These are phyloP conservation scores for Cynocephalus volans DNA, from an alignment of 2,113 vertebrate species.

Conservation along the genomic window DNA sequence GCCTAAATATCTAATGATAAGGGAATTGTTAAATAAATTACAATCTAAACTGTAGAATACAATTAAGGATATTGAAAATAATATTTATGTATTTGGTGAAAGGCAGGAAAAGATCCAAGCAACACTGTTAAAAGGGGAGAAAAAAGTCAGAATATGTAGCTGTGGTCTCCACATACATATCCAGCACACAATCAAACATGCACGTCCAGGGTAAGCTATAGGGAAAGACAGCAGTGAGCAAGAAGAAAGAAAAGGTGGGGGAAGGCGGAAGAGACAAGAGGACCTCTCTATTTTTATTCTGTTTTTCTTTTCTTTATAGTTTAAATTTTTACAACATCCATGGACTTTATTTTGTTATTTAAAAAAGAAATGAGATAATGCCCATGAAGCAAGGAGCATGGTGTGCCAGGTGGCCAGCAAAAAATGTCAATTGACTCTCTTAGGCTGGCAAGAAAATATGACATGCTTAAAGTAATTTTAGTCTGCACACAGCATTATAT, in stretches of 20 bases:
- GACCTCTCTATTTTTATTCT: background rate
- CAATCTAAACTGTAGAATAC: background rate
- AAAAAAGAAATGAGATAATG: slow-evolving; percentile 10
- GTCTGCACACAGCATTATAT: background rate
- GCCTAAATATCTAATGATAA: background rate
- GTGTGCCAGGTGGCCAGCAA: background rate
- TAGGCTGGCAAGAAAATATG: background rate
- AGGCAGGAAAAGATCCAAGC: background rate
- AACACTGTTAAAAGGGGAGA: background rate
- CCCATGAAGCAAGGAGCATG: background rate
- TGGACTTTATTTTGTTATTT: slow-evolving; percentile 33
- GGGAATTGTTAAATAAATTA: background rate
- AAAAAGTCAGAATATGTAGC: background rate
- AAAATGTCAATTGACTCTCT: background rate
- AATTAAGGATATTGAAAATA: background rate
- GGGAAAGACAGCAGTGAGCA: background rate
- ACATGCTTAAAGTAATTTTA: slow-evolving; percentile 4
- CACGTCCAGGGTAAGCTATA: background rate
- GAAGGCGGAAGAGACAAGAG: background rate
- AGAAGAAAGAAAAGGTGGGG: background rate
- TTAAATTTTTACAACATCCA: slow-evolving; percentile 27
- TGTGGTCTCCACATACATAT: background rate
- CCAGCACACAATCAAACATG: background rate
- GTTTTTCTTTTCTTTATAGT: background rate
- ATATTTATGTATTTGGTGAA: slow-evolving; percentile 3